Evolutionary conservation across 92 coral and sea anemone species (phyloP), one percentile per base, ranked within the genome.

Genomic region (Zoanthus sansibaricus): DNA sequence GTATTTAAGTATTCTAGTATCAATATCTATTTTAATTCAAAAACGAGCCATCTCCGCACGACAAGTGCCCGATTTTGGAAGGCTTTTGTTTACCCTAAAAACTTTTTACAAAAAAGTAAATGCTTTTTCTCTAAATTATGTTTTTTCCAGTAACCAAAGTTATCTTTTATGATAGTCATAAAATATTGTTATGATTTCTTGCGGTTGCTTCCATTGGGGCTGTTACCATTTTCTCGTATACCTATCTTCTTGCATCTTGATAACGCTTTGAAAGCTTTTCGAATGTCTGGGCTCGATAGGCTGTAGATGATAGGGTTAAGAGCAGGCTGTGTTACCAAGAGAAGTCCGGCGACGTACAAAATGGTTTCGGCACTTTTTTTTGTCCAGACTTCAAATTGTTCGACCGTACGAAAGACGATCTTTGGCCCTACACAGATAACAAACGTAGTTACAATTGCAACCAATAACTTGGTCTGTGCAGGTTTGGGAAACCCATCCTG

Each of bases 201-300:
- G 25, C 5, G 5, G 7, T 16, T 61, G 30, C 5, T n/a, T 16
- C 25, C 18, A 30, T 61, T 16, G 21, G 16, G 18, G 25, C n/a
- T 20, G 21, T 61, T 61, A 16, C 3, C 14, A 17, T 61, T 8
- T 20, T 16, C 69, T n/a, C 1, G 0, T n/a, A 8, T 17, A 3
- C 9, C 9, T 61, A 8, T n/a, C 30, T 62, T 58, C 14, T 20
- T 62, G 14, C 74, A 69, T 33, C 5, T 33, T 31, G 31, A 30
- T 30, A 30, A 25, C 12, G 45, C 33, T 33, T 25, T 69, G n/a
- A 69, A 33, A 30, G 46, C 74, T 14, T 4, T 69, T 15, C 74
- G 74, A 30, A 69, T 69, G 17, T 69, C 74, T 6, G 45, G 74
- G 74, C 74, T 69, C 10, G 74, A 69, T 30, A 69, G 6, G 17